Evolutionary conservation across 2,113 vertebrate species (phyloP).

Genomic region (Mesembrinibis cayennensis): DNA sequence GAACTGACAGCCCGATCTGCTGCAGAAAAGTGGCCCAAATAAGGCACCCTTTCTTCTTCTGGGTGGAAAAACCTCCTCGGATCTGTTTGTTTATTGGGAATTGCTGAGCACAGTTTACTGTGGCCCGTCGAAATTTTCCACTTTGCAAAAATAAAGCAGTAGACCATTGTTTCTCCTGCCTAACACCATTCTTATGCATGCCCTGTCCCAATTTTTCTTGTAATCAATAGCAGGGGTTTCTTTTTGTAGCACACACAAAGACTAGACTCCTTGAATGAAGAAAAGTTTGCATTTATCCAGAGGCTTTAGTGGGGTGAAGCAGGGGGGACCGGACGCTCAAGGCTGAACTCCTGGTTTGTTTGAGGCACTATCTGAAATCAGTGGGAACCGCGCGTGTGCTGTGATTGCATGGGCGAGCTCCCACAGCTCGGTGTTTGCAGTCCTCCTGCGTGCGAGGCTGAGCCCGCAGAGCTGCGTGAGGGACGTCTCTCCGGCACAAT

Average conservation of each 20-base stretch:
- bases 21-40: neutral
- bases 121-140: neutral
- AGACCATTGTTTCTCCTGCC: neutral
- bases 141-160: neutral
- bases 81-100: neutral
- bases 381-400: rapidly evolving
- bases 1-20: neutral
- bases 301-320: neutral
- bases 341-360: neutral
- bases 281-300: neutral
- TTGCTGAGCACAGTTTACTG: neutral
- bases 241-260: neutral
- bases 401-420: neutral
- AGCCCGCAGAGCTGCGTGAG: rapidly evolving
- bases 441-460: rapidly evolving
- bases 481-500: neutral
- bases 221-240: neutral
- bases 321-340: rapidly evolving
- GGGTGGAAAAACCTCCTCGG: neutral
- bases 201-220: neutral
- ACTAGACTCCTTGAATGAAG: neutral
- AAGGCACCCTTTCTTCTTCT: neutral
- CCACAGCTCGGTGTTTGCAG: rapidly evolving
- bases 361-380: neutral
- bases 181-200: neutral